Evolutionary conservation across 2,888 invertebrate genomes (phyloP).

Genomic region (Mythimna loreyi): DNA sequence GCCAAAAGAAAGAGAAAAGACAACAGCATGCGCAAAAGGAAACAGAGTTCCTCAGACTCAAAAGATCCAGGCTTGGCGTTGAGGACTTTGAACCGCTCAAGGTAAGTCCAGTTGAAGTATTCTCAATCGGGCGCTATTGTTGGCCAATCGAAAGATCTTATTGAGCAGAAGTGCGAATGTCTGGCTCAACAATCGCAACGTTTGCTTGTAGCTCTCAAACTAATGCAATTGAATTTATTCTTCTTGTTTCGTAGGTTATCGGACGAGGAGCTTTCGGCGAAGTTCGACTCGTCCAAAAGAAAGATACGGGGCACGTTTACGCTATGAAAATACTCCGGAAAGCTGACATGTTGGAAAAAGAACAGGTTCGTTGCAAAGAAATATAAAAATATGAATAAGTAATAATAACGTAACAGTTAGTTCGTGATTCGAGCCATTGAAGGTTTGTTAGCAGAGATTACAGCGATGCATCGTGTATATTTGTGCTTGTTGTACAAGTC

Average conservation of each 20-base stretch:
- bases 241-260: constrained; percentile 88
- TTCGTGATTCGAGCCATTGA: not conserved
- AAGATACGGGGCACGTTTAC: constrained; percentile 99
- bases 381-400: not conserved
- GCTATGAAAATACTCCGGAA: constrained; percentile 99
- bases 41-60: constrained; percentile 99
- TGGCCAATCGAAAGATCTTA: constrained; percentile 6
- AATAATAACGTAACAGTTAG: constrained; percentile 6
- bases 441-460: constrained; percentile 7
- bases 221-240: not conserved
- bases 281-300: constrained; percentile 99
- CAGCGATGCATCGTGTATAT: not conserved
- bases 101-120: constrained; percentile 85
- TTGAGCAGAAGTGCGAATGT: constrained; percentile 33
- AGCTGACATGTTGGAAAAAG: constrained; percentile 99
- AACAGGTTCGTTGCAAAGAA: constrained; percentile 91
- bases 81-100: constrained; percentile 99
- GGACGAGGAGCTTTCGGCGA: constrained; percentile 98
- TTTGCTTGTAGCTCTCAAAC: constrained; percentile 8
- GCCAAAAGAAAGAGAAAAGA: constrained; percentile 98
- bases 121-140: constrained; percentile 14
- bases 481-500: not conserved
- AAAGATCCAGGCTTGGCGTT: constrained; percentile 98
- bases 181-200: constrained; percentile 10
- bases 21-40: constrained; percentile 99